phyloP scores from a whole-genome alignment of 2,113 vertebrate species.

The Cairina moschata region DNA sequence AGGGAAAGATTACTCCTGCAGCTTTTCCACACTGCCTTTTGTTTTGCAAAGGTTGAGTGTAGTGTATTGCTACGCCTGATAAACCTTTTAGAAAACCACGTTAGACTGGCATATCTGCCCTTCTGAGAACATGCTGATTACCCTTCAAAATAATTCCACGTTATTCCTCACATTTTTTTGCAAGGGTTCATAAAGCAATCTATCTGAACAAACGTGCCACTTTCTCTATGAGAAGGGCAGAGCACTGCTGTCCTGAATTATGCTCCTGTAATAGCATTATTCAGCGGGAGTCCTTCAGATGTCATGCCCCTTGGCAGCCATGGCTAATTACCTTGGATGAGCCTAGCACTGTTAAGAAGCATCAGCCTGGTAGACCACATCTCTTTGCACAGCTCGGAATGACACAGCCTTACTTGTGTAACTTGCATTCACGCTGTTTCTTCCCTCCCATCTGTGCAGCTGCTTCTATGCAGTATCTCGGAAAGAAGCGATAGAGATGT shows the following conservation, averaged over 20 bases:
- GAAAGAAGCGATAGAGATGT: constrained; percentile 68
- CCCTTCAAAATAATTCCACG: neutral
- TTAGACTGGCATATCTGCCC: neutral
- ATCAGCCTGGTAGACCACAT: accelerated
- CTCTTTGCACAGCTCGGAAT: neutral
- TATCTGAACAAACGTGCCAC: neutral
- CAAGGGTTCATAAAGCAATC: neutral
- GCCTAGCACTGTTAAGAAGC: neutral
- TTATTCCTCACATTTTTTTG: neutral
- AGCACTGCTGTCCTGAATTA: neutral
- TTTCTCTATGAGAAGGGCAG: neutral
- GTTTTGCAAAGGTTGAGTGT: neutral
- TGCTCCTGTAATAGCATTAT: neutral
- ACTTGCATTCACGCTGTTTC: neutral
- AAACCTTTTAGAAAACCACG: neutral
- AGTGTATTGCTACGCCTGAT: neutral
- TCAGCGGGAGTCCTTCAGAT: neutral
- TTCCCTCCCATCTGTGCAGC: constrained; percentile 26
- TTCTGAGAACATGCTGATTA: neutral
- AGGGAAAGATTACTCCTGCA: neutral
- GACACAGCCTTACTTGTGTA: accelerated
- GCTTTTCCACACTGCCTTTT: neutral
- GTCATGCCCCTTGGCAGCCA: neutral
- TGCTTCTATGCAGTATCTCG: constrained; percentile 75
- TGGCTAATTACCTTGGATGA: neutral